Evolutionary conservation across 2,797 vertebrate species (phyloP).

Genomic region (Lepidocolaptes lacrymiger): DNA sequence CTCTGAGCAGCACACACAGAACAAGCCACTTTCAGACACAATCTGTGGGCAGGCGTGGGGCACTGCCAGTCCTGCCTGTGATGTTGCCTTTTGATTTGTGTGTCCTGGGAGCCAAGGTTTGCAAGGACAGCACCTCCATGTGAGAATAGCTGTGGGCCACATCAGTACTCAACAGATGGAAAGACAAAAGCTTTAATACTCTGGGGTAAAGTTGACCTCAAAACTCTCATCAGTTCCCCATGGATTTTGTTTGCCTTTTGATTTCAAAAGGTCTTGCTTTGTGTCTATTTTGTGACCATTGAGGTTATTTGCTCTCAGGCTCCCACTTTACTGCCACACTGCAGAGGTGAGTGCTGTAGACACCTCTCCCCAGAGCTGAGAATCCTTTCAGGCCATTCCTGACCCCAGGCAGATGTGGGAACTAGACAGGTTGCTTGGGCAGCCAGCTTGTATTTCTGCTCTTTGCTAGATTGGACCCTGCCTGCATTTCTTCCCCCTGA

Average conservation of each 20-base stretch:
- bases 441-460: background rate
- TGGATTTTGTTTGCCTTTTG: constrained; percentile 14
- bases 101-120: background rate
- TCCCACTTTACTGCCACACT: background rate
- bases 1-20: background rate
- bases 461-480: background rate
- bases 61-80: fast-evolving
- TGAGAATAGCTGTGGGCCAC: background rate
- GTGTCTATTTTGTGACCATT: background rate
- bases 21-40: background rate
- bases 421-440: background rate
- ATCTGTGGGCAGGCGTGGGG: background rate
- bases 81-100: background rate
- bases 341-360: background rate
- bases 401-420: background rate
- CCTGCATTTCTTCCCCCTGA: background rate
- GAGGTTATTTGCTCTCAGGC: background rate
- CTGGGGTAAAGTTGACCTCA: constrained; percentile 10
- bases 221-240: background rate
- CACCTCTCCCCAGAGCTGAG: background rate
- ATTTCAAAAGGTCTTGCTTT: background rate
- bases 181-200: background rate
- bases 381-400: background rate
- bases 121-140: background rate
- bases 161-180: background rate